A percentile compares a stretch with the other conserved stretches of the same genome.
Conservation (phyloP, 2,113 vertebrate species). For the Stercorarius parasiticus region DNA sequence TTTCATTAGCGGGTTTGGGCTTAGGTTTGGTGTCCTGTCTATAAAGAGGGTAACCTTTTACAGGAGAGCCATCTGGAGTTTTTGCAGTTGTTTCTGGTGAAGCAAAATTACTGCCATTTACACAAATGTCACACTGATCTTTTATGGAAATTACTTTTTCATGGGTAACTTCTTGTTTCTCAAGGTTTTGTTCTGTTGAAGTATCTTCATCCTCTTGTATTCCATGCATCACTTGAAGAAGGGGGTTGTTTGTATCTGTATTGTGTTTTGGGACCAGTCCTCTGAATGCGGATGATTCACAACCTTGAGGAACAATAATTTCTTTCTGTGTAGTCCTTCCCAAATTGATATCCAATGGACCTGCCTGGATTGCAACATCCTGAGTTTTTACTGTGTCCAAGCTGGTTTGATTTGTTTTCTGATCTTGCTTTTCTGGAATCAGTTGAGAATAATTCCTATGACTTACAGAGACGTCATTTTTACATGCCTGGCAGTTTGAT, state of each 20-base stretch:
- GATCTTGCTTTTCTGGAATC: conserved; percentile 21
- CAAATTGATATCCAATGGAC: conserved; percentile 20
- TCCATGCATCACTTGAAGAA: background rate
- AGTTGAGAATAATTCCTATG: conserved; percentile 15
- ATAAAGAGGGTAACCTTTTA: conserved; percentile 70
- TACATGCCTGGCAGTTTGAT: conserved; percentile 19
- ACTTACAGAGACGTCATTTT: conserved; percentile 44
- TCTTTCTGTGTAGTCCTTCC: background rate
- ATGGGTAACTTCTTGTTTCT: background rate
- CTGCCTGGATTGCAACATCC: conserved; percentile 78
- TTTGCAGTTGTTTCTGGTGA: conserved; percentile 34
- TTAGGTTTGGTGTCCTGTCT: conserved; percentile 80
- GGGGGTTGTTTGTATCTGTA: background rate
- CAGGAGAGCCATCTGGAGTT: conserved; percentile 17
- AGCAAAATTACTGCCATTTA: conserved; percentile 14
- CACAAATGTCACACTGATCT: background rate
- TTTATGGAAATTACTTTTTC: background rate
- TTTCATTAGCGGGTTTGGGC: conserved; percentile 91
- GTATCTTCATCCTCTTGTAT: background rate
- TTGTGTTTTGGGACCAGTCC: background rate
- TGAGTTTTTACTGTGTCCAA: conserved; percentile 73
- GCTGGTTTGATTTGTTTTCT: conserved; percentile 35
- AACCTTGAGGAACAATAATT: background rate
- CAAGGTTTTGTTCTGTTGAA: background rate
- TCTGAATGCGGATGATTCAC: conserved; percentile 14